These are phyloP conservation scores for Melanotaenia trifasciata DNA, from an alignment of 2,797 vertebrate genomes.

Conservation along the genomic window DNA sequence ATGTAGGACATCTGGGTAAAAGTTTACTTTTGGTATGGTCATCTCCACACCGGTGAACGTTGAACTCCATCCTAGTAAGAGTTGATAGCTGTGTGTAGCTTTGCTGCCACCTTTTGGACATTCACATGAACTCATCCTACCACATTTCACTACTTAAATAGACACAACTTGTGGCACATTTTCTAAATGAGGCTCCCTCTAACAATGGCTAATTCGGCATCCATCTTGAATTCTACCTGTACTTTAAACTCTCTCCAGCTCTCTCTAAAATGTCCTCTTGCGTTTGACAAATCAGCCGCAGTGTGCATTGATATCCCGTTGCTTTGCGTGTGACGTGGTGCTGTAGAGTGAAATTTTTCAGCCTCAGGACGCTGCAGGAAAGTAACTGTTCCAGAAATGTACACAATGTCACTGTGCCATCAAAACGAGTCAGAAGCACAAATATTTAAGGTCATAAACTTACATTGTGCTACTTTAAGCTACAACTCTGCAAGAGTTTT, in stretches of 20 bases:
- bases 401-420: no score
- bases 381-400: no score
- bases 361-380: no score
- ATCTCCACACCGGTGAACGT: not conserved
- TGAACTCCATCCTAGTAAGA: not conserved
- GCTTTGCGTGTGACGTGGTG: not conserved
- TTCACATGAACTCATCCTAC: not conserved
- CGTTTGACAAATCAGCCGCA: no score
- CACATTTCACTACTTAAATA: no score
- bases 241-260: no score
- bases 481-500: fast-evolving
- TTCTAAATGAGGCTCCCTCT: not conserved
- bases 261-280: no score
- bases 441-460: no score
- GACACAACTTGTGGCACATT: not conserved
- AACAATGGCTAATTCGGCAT: no score
- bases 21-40: constrained; percentile 26
- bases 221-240: no score
- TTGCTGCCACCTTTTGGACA: constrained; percentile 70
- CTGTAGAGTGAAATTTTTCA: not conserved
- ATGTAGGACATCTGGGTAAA: no score
- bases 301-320: not conserved
- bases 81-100: not conserved
- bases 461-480: not conserved
- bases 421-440: no score